Conservation (phyloP, 2,113 vertebrate genomes). For the Gallinago media region DNA sequence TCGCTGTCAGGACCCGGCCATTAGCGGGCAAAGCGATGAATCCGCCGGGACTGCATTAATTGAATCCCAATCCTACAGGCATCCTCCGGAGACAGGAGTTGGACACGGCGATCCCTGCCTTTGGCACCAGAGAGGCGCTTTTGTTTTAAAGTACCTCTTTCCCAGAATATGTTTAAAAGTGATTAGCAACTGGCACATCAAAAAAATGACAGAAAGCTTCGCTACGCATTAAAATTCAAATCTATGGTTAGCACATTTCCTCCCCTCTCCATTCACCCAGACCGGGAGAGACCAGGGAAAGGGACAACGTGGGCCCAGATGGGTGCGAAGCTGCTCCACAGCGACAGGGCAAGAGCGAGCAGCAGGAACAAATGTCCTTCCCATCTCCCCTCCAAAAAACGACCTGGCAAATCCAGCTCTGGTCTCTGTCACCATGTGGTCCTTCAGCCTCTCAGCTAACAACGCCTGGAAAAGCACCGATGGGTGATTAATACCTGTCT, state of each 20-base stretch:
- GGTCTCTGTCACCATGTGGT: neutral
- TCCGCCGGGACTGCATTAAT: neutral
- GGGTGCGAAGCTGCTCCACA: neutral
- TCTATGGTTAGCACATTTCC: neutral
- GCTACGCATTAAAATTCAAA: neutral
- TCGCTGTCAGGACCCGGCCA: neutral
- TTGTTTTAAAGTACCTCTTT: neutral
- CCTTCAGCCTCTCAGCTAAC: neutral
- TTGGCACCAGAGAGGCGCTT: neutral
- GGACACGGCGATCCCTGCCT: neutral
- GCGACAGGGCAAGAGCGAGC: neutral
- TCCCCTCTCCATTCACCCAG: neutral
- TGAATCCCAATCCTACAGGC: slow-evolving; percentile 18
- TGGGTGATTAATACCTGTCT: neutral
- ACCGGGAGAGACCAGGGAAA: neutral
- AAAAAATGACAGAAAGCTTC: neutral
- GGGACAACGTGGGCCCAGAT: neutral
- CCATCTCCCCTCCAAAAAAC: neutral
- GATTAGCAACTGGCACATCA: neutral
- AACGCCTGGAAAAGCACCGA: neutral
- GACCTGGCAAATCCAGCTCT: neutral
- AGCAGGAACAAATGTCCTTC: neutral
- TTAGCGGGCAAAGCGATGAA: neutral
- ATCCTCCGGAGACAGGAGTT: neutral
- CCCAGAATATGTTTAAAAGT: neutral